Percentiles rank a stretch among this genome's conserved stretches.
phyloP scores from a whole-genome alignment of 2,113 vertebrate genomes.

The Microcebus jonahi region DNA sequence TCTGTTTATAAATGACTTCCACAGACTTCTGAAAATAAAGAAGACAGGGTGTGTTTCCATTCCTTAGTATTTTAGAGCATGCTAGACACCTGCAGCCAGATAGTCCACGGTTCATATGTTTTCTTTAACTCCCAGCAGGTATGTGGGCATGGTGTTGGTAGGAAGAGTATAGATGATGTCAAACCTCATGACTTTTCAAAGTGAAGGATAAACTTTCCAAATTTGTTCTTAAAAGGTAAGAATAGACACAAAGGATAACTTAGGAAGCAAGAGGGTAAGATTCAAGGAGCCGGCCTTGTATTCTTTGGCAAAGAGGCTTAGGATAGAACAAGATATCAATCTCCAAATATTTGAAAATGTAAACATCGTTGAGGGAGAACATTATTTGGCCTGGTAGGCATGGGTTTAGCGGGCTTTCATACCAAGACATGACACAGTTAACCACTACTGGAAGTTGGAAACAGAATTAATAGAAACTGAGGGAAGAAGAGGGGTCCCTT shows the following conservation, averaged over 20 bases:
- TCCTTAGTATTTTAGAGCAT: background rate
- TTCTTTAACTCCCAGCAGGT: background rate
- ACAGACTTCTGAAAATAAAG: background rate
- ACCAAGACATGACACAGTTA: background rate
- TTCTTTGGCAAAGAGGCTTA: background rate
- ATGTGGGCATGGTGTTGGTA: background rate
- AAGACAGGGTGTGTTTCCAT: background rate
- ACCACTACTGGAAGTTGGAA: background rate
- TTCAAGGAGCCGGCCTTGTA: background rate
- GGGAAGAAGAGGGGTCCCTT: background rate
- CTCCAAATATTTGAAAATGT: background rate
- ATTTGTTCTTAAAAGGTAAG: background rate
- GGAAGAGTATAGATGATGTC: background rate
- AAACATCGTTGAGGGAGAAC: background rate
- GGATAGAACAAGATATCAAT: background rate
- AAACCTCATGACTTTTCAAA: background rate
- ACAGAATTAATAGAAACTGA: background rate
- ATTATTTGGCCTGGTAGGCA: background rate
- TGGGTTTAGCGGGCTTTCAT: background rate
- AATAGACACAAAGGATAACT: background rate
- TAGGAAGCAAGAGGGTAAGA: background rate
- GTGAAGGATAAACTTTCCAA: background rate
- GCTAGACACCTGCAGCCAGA: background rate
- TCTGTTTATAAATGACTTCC: background rate
- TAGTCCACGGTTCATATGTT: fast-evolving